These are phyloP conservation scores for Prunella himalayana DNA, from an alignment of 2,113 vertebrate genomes.

Conservation along the genomic window DNA sequence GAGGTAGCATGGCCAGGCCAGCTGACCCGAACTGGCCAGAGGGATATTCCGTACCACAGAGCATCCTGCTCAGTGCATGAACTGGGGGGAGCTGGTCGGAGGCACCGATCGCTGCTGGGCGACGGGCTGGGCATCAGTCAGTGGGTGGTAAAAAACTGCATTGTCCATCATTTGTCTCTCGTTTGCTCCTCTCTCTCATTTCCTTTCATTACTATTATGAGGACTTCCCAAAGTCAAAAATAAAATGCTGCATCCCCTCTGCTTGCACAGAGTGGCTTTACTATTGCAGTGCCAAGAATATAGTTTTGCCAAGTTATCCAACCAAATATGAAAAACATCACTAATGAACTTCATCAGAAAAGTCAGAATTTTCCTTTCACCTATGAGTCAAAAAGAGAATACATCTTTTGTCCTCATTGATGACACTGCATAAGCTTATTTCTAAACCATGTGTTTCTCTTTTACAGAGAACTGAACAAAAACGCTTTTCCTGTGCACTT, in stretches of 20 bases:
- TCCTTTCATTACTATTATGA: background rate
- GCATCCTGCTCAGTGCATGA: background rate
- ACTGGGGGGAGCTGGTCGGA: too few species aligned
- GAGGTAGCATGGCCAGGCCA: rapidly evolving
- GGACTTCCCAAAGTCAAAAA: background rate
- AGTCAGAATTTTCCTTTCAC: background rate
- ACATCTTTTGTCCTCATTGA: background rate
- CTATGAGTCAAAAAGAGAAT: background rate
- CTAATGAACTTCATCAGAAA: background rate
- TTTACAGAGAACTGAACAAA: background rate
- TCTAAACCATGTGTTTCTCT: background rate
- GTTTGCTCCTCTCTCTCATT: background rate
- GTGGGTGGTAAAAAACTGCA: background rate
- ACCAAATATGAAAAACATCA: background rate
- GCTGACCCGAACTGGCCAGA: background rate
- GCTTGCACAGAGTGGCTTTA: background rate
- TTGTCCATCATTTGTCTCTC: rapidly evolving
- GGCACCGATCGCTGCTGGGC: too few species aligned
- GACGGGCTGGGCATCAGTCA: background rate
- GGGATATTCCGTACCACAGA: background rate
- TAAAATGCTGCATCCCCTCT: background rate
- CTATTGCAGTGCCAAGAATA: background rate
- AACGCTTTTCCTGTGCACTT: background rate
- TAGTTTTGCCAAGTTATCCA: background rate
- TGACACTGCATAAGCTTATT: background rate